Percentiles rank a stretch among this genome's conserved stretches.
Conservation (phyloP, 1,140 invertebrate species). For the Adoxophyes honmai region DNA sequence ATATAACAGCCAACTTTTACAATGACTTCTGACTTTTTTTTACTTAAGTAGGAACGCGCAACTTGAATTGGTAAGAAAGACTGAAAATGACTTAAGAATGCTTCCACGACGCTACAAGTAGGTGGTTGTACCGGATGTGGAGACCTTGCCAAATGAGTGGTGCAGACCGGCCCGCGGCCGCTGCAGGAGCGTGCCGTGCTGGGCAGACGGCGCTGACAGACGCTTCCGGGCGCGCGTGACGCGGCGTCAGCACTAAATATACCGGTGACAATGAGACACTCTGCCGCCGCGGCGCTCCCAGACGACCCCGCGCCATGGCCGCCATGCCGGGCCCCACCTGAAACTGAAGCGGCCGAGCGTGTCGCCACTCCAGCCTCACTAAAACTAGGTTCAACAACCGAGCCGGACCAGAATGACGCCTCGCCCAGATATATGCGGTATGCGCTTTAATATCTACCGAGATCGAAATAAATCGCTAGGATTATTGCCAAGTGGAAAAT, state of each 20-base stretch:
- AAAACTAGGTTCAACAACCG: slow-evolving; percentile 69
- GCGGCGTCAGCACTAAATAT: slow-evolving; percentile 56
- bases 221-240: slow-evolving; percentile 46
- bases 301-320: neutral
- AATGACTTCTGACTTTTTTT: too few species aligned
- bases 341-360: slow-evolving; percentile 35
- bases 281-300: slow-evolving; percentile 31
- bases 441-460: slow-evolving; percentile 65
- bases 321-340: slow-evolving; percentile 26
- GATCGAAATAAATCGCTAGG: slow-evolving; percentile 74
- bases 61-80: too few species aligned
- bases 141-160: slow-evolving; percentile 33
- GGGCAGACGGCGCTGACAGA: slow-evolving; percentile 42
- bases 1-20: too few species aligned
- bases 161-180: slow-evolving; percentile 21
- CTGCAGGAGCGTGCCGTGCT: slow-evolving; percentile 3
- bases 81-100: too few species aligned
- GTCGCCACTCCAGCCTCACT: slow-evolving; percentile 34
- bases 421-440: slow-evolving; percentile 65
- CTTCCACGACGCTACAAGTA: neutral
- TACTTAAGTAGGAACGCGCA: too few species aligned
- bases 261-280: slow-evolving; percentile 44
- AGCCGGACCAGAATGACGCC: slow-evolving; percentile 44
- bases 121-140: slow-evolving; percentile 21
- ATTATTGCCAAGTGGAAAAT: slow-evolving; percentile 74